Conservation (phyloP, 2,797 vertebrate species). For the Microcaecilia unicolor region DNA sequence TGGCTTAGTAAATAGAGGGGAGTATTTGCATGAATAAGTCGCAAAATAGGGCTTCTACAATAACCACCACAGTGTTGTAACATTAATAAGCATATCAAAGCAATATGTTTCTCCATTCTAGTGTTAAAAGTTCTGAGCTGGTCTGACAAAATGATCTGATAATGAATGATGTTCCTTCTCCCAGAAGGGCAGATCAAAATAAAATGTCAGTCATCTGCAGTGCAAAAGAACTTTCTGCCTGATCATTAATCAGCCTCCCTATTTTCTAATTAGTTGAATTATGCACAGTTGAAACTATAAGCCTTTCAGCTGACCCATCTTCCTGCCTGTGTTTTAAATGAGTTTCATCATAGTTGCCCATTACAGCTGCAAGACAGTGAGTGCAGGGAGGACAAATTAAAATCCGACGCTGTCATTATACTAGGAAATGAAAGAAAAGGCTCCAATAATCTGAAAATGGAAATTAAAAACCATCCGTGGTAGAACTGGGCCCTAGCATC, state of each 20-base stretch:
- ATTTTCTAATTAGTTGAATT: slow-evolving; percentile 42
- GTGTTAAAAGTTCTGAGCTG: slow-evolving; percentile 14
- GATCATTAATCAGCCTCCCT: slow-evolving; percentile 28
- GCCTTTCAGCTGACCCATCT: slow-evolving; percentile 28
- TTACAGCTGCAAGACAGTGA: slow-evolving; percentile 4
- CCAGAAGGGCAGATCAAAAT: slow-evolving; percentile 14
- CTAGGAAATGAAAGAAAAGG: slow-evolving; percentile 18
- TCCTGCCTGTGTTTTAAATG: slow-evolving; percentile 35
- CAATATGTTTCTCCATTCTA: slow-evolving; percentile 5
- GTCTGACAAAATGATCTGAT: slow-evolving; percentile 20
- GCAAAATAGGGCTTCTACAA: too few relatives aligned
- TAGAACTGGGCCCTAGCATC: too few relatives aligned
- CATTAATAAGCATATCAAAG: too few relatives aligned
- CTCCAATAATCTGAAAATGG: slow-evolving; percentile 11
- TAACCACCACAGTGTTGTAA: too few relatives aligned
- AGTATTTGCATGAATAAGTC: too few relatives aligned
- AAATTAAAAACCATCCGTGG: too few relatives aligned
- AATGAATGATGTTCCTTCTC: slow-evolving; percentile 11
- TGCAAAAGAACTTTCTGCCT: slow-evolving; percentile 3
- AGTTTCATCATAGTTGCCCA: slow-evolving; percentile 30
- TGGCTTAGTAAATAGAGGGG: too few relatives aligned
- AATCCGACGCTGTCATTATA: slow-evolving; percentile 13
- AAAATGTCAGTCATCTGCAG: slow-evolving; percentile 20
- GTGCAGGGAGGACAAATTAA: slow-evolving; percentile 16
- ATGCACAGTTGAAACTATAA: slow-evolving; percentile 30